Conservation (phyloP, 2,113 vertebrate genomes). For the Chloebia gouldiae region DNA sequence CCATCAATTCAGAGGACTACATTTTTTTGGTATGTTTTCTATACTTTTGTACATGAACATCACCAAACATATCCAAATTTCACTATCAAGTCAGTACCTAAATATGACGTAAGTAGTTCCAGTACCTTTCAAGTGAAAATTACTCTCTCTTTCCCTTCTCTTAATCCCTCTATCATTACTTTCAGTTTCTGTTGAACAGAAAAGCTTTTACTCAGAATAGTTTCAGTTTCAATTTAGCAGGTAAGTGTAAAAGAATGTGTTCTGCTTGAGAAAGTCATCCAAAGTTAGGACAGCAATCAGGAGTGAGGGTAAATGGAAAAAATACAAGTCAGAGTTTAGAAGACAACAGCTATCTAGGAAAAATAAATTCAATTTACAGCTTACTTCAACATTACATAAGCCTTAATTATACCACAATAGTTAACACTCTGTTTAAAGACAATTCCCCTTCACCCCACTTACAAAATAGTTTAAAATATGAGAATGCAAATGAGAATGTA, state of each 20-base stretch:
- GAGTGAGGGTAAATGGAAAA: not conserved
- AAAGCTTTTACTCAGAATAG: not conserved
- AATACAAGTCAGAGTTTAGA: not conserved
- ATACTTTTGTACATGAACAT: not conserved
- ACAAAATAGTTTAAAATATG: not conserved
- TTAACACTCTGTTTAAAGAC: not conserved
- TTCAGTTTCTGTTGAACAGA: slow-evolving; percentile 26
- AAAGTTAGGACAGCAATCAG: not conserved
- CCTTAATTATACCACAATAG: not conserved
- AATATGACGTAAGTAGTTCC: not conserved
- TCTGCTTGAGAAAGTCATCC: not conserved
- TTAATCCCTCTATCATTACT: not conserved
- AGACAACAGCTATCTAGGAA: not conserved
- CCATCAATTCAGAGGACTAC: not conserved
- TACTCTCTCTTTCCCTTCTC: not conserved
- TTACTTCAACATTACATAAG: not conserved
- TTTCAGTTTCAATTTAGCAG: slow-evolving; percentile 50
- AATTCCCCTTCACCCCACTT: not conserved
- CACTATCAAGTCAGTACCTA: not conserved
- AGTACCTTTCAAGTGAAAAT: not conserved
- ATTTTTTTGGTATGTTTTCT: not conserved
- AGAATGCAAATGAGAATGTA: not conserved
- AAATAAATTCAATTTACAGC: not conserved
- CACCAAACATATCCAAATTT: not conserved
- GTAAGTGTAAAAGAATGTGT: not conserved